These are phyloP conservation scores for Pachycephala philippinensis DNA, from an alignment of 2,113 vertebrate species.

Conservation along the genomic window DNA sequence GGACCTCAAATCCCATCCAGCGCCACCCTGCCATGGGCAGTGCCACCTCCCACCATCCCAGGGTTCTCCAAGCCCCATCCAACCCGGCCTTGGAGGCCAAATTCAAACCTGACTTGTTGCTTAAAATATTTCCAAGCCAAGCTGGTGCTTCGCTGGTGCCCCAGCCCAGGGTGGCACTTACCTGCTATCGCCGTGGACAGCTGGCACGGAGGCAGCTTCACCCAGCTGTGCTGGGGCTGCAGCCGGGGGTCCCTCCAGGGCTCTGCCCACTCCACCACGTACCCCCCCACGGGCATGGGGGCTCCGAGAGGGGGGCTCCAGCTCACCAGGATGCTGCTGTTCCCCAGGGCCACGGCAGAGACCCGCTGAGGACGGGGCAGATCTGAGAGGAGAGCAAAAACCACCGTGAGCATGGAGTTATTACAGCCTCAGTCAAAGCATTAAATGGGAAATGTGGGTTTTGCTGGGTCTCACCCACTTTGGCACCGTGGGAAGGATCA, in stretches of 20 bases:
- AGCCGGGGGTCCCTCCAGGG: fast-evolving
- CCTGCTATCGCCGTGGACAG: conserved; percentile 53
- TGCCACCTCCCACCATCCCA: not conserved
- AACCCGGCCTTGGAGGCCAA: too few relatives aligned
- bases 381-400: conserved; percentile 2
- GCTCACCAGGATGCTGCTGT: conserved; percentile 32
- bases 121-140: fast-evolving
- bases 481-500: fast-evolving
- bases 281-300: not conserved
- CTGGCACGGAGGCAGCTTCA: not conserved
- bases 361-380: conserved; percentile 48
- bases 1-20: fast-evolving
- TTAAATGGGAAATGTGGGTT: fast-evolving
- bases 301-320: conserved; percentile 13
- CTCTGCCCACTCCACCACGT: conserved; percentile 69
- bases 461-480: fast-evolving
- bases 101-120: not conserved
- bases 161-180: not conserved
- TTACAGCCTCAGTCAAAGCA: fast-evolving
- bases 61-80: not conserved
- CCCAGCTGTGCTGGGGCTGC: conserved; percentile 30
- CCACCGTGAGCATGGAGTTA: fast-evolving
- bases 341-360: not conserved
- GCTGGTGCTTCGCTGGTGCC: fast-evolving
- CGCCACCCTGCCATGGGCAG: not conserved